Base-by-base conservation (phyloP, 2,888 invertebrate species). In the Microctonus aethiopoides region DNA sequence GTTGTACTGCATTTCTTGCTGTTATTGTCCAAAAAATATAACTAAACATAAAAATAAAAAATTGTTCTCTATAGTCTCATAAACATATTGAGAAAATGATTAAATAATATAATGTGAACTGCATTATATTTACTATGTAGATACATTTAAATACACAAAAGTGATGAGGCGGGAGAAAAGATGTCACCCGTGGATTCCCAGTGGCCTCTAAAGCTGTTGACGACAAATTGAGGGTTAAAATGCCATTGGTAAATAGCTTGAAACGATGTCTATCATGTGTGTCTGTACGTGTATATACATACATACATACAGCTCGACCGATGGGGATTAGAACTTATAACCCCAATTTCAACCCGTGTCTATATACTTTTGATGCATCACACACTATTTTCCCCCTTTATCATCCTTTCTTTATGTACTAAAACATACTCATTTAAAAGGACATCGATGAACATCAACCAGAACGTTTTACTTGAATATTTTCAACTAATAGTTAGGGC, bases 141-240 rank as follows among this genome's bases (percentile, higher is more conserved):
- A 46, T 46, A 46, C n/a, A 46, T 46, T 16, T 46, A n/a, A 46
- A 46, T 46, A 39, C 13, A 29, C 2, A 54, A 26, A 32, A 52
- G 52, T 52, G 57, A 60, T 32, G 64, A 70, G 68, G 61, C 57
- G 60, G 67, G 65, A 29, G 39, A 57, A 39, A 64, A 68, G 41
- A 72, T 65, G 61, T 68, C 73, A 73, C 16, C 67, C 65, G 71
- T 72, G 72, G 77, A 83, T 77, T 83, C 84, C 84, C 84, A 79
- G 82, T 81, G 84, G 85, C 78, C 79, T 73, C 77, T 57, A 80
- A 82, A 83, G 84, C 84, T 84, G 86, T 85, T 86, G 84, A 86
- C 83, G 85, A 86, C 85, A 86, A 86, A 86, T 86, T 83, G 86
- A 86, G 86, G 86, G 86, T 86, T 86, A 85, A 86, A 86, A 86